A percentile compares a stretch with the other conserved stretches of the same genome.
Conservation (phyloP, 2,888 invertebrate genomes). For the Lochmaea capreae region DNA sequence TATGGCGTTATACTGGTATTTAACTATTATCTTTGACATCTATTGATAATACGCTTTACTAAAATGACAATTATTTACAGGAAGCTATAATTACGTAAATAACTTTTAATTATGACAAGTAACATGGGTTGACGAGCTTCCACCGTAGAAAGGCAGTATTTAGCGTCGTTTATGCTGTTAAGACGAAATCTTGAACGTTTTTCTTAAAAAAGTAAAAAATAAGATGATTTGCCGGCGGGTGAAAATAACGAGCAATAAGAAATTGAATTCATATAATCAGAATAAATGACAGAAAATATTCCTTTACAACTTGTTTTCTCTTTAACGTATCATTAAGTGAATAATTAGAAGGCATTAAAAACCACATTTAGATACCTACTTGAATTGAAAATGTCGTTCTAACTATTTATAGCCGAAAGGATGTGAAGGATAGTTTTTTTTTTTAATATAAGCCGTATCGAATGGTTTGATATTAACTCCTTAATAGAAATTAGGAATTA, state of each 20-base stretch:
- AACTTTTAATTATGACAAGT: not conserved
- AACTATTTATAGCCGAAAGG: slow-evolving; percentile 4
- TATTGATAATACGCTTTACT: no score
- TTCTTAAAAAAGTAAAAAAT: not conserved
- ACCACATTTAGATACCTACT: slow-evolving; percentile 17
- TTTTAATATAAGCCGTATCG: not conserved
- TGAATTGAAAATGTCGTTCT: slow-evolving; percentile 1
- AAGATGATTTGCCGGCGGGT: not conserved
- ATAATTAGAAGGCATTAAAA: slow-evolving; percentile 20
- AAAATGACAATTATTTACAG: no score
- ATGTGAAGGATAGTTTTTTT: not conserved
- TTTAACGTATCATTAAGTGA: slow-evolving; percentile 28
- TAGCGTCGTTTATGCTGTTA: not conserved
- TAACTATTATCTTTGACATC: no score
- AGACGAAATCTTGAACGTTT: not conserved
- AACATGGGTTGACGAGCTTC: not conserved
- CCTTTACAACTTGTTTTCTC: slow-evolving; percentile 22
- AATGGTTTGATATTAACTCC: not conserved
- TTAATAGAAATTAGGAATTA: no score
- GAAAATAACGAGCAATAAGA: slow-evolving; percentile 18
- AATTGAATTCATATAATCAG: slow-evolving; percentile 24
- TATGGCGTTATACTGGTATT: no score
- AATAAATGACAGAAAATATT: slow-evolving; percentile 30
- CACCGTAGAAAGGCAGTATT: not conserved
- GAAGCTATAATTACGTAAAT: not conserved